phyloP scores from a whole-genome alignment of 2,113 vertebrate species.

The Elephantulus edwardii region DNA sequence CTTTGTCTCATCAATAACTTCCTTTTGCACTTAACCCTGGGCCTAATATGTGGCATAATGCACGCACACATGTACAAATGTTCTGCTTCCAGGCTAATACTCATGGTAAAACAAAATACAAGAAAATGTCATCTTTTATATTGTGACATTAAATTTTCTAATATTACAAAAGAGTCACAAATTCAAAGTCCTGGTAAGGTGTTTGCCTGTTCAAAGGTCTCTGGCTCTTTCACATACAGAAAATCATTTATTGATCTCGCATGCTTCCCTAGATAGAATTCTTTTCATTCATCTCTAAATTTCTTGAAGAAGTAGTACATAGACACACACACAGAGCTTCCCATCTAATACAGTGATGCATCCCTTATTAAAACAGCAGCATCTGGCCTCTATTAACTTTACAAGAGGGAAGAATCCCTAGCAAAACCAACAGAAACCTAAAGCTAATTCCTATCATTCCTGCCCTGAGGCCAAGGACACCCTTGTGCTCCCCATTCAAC shows the following conservation, averaged over 20 bases:
- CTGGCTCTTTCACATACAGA: neutral
- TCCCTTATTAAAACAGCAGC: no score
- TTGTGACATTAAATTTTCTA: neutral
- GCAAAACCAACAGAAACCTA: no score
- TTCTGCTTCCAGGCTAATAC: neutral
- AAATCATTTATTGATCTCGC: neutral
- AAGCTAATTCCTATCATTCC: no score
- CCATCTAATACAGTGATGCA: neutral
- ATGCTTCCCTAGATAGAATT: neutral
- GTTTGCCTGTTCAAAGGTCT: neutral
- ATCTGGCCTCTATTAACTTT: no score
- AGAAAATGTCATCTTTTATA: neutral
- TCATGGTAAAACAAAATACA: neutral
- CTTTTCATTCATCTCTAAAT: neutral
- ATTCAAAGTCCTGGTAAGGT: neutral
- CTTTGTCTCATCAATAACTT: neutral
- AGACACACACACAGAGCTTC: neutral
- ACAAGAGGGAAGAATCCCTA: no score
- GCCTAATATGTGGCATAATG: no score
- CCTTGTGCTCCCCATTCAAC: no score
- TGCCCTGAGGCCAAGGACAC: no score
- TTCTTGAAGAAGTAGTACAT: neutral
- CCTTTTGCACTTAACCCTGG: neutral
- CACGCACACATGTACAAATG: neutral
- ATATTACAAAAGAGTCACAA: neutral